Conservation (phyloP, 2,113 vertebrate genomes). For the Daphoenositta chrysoptera region DNA sequence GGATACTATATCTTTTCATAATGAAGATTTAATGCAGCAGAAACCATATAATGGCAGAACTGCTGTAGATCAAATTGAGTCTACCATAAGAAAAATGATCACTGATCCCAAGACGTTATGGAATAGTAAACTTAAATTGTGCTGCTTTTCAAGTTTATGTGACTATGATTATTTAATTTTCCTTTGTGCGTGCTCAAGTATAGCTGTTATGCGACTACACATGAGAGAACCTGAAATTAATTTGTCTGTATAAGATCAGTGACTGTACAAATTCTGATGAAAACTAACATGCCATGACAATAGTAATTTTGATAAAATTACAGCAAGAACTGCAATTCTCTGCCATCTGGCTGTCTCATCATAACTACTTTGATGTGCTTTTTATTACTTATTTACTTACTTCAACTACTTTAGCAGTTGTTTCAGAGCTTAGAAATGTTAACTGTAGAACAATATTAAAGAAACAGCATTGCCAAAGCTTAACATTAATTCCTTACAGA, state of each 20-base stretch:
- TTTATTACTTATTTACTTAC: slow-evolving; percentile 80
- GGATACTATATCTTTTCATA: slow-evolving; percentile 66
- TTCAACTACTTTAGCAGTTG: slow-evolving; percentile 67
- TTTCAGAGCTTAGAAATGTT: slow-evolving; percentile 53
- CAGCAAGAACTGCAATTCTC: slow-evolving; percentile 77
- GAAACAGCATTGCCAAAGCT: slow-evolving; percentile 9
- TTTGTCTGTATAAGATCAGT: slow-evolving; percentile 83
- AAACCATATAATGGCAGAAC: slow-evolving; percentile 67
- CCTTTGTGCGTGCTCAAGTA: slow-evolving; percentile 81
- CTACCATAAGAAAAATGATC: slow-evolving; percentile 73
- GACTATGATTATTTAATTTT: slow-evolving; percentile 85
- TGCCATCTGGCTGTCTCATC: slow-evolving; percentile 81
- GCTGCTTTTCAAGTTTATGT: slow-evolving; percentile 77
- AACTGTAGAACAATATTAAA: slow-evolving; percentile 38
- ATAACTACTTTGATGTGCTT: slow-evolving; percentile 77
- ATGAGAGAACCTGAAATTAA: slow-evolving; percentile 86
- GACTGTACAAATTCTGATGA: slow-evolving; percentile 82
- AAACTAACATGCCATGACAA: slow-evolving; percentile 85
- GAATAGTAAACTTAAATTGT: slow-evolving; percentile 79
- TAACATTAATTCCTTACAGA: neutral
- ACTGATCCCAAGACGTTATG: slow-evolving; percentile 72
- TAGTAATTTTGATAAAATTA: slow-evolving; percentile 86
- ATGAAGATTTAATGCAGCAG: slow-evolving; percentile 72
- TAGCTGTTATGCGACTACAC: slow-evolving; percentile 81
- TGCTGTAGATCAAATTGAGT: slow-evolving; percentile 70